Conservation (phyloP, 2,797 vertebrate species). For the Danio kyathit region DNA sequence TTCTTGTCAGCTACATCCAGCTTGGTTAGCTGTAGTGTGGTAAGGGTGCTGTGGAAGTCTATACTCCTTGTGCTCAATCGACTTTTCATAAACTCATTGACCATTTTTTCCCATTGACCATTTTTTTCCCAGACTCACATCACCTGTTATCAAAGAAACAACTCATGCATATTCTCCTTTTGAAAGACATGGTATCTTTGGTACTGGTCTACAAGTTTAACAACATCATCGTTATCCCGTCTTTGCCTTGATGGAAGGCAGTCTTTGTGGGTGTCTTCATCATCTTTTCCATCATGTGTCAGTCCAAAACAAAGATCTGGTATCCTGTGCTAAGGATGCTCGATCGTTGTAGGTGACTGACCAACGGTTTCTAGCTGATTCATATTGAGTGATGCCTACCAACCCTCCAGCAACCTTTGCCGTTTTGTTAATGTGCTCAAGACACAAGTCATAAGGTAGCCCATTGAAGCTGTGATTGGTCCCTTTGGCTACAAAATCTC, state of each 20-base stretch:
- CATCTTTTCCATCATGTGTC: slow-evolving; percentile 16
- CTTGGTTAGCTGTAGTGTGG: slow-evolving; percentile 10
- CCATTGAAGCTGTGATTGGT: slow-evolving; percentile 1
- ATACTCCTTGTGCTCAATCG: neutral
- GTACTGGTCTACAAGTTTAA: too few species aligned
- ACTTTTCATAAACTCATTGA: slow-evolving; percentile 14
- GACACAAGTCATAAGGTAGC: neutral
- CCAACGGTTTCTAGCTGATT: neutral
- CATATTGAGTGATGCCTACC: slow-evolving; percentile 26
- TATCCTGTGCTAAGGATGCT: neutral
- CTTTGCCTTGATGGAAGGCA: slow-evolving; percentile 23
- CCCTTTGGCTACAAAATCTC: slow-evolving; percentile 6
- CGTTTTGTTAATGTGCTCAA: neutral
- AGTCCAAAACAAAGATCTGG: neutral
- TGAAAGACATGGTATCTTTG: slow-evolving; percentile 8
- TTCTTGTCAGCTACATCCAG: too few species aligned
- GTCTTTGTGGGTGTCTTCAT: slow-evolving; percentile 23
- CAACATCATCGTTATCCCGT: slow-evolving; percentile 20
- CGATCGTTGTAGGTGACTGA: neutral
- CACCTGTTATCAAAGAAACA: slow-evolving; percentile 5
- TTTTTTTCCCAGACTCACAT: slow-evolving; percentile 26
- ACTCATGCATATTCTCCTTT: slow-evolving; percentile 8
- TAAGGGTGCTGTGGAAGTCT: too few species aligned
- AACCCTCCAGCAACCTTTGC: slow-evolving; percentile 18
- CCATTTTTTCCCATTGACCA: too few species aligned